These are phyloP conservation scores for Tarsius wallacei DNA, from an alignment of 2,797 vertebrate genomes.

Conservation along the genomic window DNA sequence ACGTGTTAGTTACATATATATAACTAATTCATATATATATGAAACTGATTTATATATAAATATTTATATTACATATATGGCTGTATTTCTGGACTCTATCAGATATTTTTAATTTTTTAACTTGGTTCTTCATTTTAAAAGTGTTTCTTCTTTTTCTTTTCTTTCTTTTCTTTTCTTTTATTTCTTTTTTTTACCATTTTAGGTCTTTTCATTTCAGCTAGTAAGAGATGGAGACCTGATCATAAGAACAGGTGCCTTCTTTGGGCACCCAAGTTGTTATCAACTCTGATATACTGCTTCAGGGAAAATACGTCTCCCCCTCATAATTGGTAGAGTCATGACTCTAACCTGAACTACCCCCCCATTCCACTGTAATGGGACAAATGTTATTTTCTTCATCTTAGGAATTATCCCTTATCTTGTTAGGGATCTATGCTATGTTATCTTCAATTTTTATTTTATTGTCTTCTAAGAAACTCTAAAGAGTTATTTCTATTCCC, in stretches of 20 bases:
- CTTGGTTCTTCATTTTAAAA: background rate
- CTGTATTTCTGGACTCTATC: background rate
- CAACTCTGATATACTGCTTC: background rate
- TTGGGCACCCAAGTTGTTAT: background rate
- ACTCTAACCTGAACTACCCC: background rate
- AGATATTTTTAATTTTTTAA: background rate
- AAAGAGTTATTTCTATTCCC: background rate
- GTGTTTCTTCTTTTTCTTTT: background rate
- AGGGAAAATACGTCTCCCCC: background rate
- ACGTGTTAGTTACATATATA: background rate
- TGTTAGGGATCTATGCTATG: background rate
- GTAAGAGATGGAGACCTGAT: background rate
- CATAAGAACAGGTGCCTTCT: background rate
- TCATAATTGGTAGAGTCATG: background rate
- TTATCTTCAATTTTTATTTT: slow-evolving; percentile 23
- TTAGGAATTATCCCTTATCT: background rate
- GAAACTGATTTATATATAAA: too few relatives aligned
- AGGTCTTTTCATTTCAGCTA: background rate
- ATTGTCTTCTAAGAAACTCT: slow-evolving; percentile 58
- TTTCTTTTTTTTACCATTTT: background rate
- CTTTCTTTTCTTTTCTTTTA: too few relatives aligned
- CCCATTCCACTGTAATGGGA: background rate
- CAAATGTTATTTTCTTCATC: background rate
- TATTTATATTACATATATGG: background rate
- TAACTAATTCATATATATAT: too few relatives aligned